These are phyloP conservation scores for Aporophyla nigra DNA, from an alignment of 2,888 invertebrate species.

Conservation along the genomic window DNA sequence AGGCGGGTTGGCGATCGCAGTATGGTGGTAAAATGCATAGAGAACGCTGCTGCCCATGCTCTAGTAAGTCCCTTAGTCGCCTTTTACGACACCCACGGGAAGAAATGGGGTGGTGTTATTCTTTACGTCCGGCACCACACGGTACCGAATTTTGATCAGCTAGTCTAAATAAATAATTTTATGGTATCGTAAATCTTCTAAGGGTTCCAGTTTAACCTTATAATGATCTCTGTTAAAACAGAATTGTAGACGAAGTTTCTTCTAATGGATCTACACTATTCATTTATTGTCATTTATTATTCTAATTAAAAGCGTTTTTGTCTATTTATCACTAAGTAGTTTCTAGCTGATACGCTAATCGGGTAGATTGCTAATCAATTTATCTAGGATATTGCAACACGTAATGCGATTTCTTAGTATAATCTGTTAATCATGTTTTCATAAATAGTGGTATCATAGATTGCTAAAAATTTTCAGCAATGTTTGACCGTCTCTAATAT, in stretches of 20 bases:
- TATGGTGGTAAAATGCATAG: no score
- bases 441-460: neutral
- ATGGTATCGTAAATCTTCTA: neutral
- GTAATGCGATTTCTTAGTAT: slow-evolving; percentile 15
- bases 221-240: neutral
- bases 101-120: no score
- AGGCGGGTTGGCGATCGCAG: no score
- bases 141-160: no score
- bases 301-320: slow-evolving; percentile 19
- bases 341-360: slow-evolving; percentile 18
- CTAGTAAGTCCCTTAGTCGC: no score
- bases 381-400: slow-evolving; percentile 31
- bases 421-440: slow-evolving; percentile 14
- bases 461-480: neutral
- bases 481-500: neutral
- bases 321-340: slow-evolving; percentile 14
- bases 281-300: slow-evolving; percentile 4
- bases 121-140: no score
- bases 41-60: no score
- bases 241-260: neutral
- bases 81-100: no score
- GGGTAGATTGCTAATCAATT: slow-evolving; percentile 22
- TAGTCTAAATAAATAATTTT: neutral
- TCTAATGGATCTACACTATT: neutral
- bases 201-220: neutral